A percentile compares a stretch with the other conserved stretches of the same genome.
These are phyloP conservation scores for Oreochromis tanganicae DNA, from an alignment of 2,113 vertebrate genomes.

Conservation along the genomic window DNA sequence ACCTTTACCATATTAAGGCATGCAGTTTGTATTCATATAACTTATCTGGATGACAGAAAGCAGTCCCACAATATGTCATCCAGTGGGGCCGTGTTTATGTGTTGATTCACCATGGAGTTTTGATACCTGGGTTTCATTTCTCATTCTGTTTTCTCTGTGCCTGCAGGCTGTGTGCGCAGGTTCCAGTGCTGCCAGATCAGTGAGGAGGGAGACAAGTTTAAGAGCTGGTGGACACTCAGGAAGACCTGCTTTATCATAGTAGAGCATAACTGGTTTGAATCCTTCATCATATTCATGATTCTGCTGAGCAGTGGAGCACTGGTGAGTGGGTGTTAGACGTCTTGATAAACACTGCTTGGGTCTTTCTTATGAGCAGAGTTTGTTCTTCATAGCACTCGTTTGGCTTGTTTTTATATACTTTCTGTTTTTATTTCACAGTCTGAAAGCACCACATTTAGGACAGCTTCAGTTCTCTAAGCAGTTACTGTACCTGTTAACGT, in stretches of 20 bases:
- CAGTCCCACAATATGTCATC: neutral
- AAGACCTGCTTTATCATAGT: slow-evolving; percentile 97
- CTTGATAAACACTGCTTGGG: neutral
- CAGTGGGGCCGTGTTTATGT: neutral
- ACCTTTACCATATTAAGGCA: neutral
- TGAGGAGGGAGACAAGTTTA: slow-evolving; percentile 81
- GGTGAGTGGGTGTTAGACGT: slow-evolving; percentile 69
- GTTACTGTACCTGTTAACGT: neutral
- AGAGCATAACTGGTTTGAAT: slow-evolving; percentile 99
- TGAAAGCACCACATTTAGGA: neutral
- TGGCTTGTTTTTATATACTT: neutral
- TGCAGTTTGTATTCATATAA: neutral
- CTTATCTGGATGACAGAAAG: neutral
- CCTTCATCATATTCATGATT: slow-evolving; percentile 99
- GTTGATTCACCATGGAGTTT: neutral
- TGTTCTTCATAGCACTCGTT: neutral
- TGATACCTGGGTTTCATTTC: neutral
- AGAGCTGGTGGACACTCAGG: slow-evolving; percentile 92
- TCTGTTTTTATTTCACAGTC: neutral
- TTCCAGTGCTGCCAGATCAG: slow-evolving; percentile 93
- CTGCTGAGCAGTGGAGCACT: slow-evolving; percentile 96
- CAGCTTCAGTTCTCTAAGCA: neutral
- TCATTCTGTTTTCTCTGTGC: neutral
- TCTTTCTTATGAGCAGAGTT: neutral
- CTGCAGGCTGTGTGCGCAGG: slow-evolving; percentile 85